A percentile compares a stretch with the other conserved stretches of the same genome.
Evolutionary conservation across 1,140 invertebrate species (phyloP).

Genomic region (Aphidius gifuensis): DNA sequence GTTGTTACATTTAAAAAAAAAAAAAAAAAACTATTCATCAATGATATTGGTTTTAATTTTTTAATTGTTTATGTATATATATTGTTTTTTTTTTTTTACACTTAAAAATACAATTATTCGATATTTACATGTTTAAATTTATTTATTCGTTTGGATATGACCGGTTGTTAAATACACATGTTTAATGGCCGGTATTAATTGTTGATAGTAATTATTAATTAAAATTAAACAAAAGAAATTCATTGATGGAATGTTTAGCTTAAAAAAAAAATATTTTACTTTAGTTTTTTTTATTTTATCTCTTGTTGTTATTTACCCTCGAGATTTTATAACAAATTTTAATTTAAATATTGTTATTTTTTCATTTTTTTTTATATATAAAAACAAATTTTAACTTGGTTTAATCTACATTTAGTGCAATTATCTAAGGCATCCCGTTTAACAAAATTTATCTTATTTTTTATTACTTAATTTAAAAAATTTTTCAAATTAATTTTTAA

Average conservation of each 20-base stretch:
- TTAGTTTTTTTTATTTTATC: neutral
- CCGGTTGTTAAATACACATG: slow-evolving; percentile 14
- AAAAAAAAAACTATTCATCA: neutral
- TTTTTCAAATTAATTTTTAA: too few species aligned
- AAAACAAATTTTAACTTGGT: slow-evolving; percentile 1
- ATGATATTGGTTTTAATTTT: neutral
- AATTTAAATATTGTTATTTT: slow-evolving; percentile 1
- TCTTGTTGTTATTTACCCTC: neutral
- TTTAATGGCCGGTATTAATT: slow-evolving; percentile 24
- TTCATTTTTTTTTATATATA: neutral
- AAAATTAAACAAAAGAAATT: too few species aligned
- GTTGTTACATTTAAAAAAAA: neutral
- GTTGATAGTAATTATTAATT: slow-evolving; percentile 1
- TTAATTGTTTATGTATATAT: slow-evolving; percentile 6
- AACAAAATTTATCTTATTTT: slow-evolving; percentile 16
- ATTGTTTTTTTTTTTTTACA: slow-evolving; percentile 21
- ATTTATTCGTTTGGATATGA: slow-evolving; percentile 10
- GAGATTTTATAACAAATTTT: neutral
- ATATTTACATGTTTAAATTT: too few species aligned
- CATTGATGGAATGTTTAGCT: slow-evolving; percentile 7
- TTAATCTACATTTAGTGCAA: slow-evolving; percentile 8
- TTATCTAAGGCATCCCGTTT: slow-evolving; percentile 20
- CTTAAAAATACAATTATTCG: slow-evolving; percentile 16
- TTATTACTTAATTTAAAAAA: neutral
- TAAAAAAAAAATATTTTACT: neutral